Evolutionary conservation across 2,113 vertebrate genomes (phyloP).

Genomic region (Lanius collurio): DNA sequence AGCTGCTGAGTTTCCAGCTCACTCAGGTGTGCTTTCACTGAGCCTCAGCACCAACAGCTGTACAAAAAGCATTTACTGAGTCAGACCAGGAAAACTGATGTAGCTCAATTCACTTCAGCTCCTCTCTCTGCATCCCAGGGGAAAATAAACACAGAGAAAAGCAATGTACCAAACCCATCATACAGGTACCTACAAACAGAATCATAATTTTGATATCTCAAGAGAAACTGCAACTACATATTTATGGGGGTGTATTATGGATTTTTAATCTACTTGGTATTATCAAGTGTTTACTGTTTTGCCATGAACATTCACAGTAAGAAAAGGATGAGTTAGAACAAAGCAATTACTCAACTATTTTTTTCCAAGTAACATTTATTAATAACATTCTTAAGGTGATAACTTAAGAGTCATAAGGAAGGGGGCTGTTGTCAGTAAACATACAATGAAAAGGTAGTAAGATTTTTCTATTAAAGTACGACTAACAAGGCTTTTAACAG

Average conservation of each 20-base stretch:
- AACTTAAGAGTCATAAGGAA: conserved; percentile 44
- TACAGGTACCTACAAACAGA: neutral
- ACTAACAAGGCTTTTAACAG: conserved; percentile 39
- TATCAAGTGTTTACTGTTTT: neutral
- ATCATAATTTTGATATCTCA: neutral
- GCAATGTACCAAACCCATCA: neutral
- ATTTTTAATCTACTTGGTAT: neutral
- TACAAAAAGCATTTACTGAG: neutral
- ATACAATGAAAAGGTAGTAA: conserved; percentile 36
- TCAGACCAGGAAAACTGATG: neutral
- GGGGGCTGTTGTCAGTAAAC: conserved; percentile 51
- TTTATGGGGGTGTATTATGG: neutral
- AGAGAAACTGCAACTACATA: neutral
- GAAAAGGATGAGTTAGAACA: conserved; percentile 1
- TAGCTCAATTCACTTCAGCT: neutral
- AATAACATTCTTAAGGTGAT: conserved; percentile 50
- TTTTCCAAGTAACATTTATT: conserved; percentile 59
- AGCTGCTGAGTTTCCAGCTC: neutral
- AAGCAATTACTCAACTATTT: neutral
- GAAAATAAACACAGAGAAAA: neutral
- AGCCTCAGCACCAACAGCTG: neutral
- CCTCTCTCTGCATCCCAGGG: too few species aligned
- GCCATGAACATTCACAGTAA: neutral
- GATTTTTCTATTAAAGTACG: conserved; percentile 27
- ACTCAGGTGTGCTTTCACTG: neutral